These are phyloP conservation scores for Propithecus perrieri DNA, from an alignment of 2,797 vertebrate genomes.

Conservation along the genomic window DNA sequence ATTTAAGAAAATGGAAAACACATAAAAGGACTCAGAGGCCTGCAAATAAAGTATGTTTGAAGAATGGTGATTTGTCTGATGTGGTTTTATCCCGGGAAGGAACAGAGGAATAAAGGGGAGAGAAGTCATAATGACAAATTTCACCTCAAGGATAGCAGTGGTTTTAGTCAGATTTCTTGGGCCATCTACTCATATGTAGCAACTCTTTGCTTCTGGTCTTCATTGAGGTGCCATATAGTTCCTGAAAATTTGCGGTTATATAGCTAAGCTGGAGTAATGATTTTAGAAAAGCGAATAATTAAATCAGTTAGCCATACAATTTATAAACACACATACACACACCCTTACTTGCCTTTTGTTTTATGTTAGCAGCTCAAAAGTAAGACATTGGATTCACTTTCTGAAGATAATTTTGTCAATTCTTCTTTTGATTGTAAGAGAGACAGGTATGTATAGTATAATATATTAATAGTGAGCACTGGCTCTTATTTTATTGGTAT, in stretches of 20 bases:
- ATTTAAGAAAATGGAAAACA: constrained; percentile 29
- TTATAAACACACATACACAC: background rate
- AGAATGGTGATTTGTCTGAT: background rate
- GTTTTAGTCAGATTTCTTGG: background rate
- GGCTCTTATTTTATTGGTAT: background rate
- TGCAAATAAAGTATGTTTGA: background rate
- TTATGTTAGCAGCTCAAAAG: constrained; percentile 20
- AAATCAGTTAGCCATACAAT: background rate
- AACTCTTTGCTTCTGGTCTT: constrained; percentile 21
- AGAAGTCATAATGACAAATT: background rate
- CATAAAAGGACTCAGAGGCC: background rate
- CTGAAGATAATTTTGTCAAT: background rate
- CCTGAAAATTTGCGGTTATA: background rate
- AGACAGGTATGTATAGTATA: background rate
- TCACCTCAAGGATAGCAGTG: background rate
- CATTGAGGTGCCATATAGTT: background rate
- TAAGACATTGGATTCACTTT: background rate
- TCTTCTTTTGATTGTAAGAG: background rate
- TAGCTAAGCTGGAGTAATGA: background rate
- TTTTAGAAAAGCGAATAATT: constrained; percentile 5
- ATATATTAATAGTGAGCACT: background rate
- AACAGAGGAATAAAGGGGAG: background rate
- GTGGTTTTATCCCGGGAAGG: constrained; percentile 13
- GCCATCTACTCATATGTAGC: background rate
- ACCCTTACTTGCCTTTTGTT: background rate